Percentiles rank a stretch among this genome's conserved stretches.
Evolutionary conservation across 2,888 invertebrate species (phyloP).

Genomic region (Dyspetes luteomarginatus): DNA sequence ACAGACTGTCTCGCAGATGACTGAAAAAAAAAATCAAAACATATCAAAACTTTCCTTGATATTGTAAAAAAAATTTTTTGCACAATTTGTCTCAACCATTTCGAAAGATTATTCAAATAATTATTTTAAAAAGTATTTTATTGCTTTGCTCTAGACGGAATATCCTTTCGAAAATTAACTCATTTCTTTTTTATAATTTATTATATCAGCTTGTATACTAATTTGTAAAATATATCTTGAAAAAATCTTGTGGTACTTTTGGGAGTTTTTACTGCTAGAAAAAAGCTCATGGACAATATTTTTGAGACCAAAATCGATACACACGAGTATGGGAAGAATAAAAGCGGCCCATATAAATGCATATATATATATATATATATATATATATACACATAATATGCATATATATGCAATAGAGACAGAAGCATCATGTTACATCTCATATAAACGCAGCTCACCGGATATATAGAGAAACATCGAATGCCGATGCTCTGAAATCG

Average conservation of each 20-base stretch:
- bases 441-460: conserved; percentile 18
- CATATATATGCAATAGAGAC: not conserved
- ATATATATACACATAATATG: not conserved
- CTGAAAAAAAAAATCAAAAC: too few relatives aligned
- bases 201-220: not conserved
- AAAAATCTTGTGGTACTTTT: not conserved
- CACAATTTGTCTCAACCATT: too few relatives aligned
- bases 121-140: not conserved
- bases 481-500: conserved; percentile 9
- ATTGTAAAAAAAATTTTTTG: too few relatives aligned
- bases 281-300: not conserved
- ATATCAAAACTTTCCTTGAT: too few relatives aligned
- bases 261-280: not conserved
- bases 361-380: not conserved
- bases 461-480: conserved; percentile 12
- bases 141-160: not conserved
- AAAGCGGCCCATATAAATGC: not conserved
- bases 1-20: too few relatives aligned
- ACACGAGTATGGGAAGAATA: conserved; percentile 1
- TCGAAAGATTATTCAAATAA: too few relatives aligned
- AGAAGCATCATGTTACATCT: conserved; percentile 4
- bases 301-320: not conserved
- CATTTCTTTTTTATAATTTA: not conserved
- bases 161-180: not conserved
- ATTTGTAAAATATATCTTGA: not conserved